Evolutionary conservation across 2,113 vertebrate genomes (phyloP).

Genomic region (Pelmatolapia mariae): DNA sequence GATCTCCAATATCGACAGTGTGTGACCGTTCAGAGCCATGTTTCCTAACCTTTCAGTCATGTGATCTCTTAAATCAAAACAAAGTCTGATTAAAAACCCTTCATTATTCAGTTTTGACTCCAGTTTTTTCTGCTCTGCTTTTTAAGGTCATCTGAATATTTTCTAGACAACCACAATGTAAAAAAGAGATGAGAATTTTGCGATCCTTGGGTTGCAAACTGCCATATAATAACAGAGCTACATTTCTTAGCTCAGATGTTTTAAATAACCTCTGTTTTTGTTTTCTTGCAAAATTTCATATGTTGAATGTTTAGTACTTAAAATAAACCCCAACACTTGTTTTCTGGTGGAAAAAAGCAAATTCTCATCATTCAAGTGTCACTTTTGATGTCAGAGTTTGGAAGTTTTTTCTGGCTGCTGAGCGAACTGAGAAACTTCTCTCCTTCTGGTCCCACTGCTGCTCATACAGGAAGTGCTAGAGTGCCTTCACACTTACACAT

Average conservation of each 20-base stretch:
- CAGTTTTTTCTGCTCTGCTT: background rate
- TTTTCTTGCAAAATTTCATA: background rate
- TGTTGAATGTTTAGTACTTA: background rate
- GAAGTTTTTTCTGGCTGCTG: background rate
- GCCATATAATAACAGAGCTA: background rate
- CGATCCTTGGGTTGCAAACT: background rate
- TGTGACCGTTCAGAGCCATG: background rate
- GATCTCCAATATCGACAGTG: background rate
- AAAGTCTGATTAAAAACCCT: background rate
- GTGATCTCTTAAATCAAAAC: background rate
- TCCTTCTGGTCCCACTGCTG: constrained; percentile 18
- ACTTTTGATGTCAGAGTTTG: background rate
- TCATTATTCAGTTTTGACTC: background rate
- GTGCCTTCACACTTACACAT: constrained; percentile 10
- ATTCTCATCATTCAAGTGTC: background rate
- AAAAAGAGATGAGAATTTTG: background rate
- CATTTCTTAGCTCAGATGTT: background rate
- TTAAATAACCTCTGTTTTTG: background rate
- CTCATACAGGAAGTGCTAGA: constrained; percentile 39
- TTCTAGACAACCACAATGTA: background rate
- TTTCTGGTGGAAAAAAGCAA: background rate
- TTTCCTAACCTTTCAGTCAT: background rate
- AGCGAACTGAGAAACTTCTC: background rate
- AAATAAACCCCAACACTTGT: background rate
- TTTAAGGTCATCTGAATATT: background rate